Base-by-base conservation (phyloP, 2,113 vertebrate genomes). In the Scartelaos histophorus region DNA sequence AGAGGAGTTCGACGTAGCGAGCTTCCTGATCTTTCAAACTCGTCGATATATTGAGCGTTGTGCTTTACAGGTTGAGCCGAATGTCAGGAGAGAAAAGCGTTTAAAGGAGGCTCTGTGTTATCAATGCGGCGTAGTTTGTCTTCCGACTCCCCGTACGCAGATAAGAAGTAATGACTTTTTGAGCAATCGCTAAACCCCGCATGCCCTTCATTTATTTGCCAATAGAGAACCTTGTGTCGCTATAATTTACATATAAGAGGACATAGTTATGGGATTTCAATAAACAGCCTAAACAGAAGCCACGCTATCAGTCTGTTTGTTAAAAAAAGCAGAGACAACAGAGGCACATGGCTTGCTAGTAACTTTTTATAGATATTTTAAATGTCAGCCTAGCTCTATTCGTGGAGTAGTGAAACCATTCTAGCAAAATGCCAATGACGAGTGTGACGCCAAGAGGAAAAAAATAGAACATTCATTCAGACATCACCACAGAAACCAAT, bases 81-180 rank as follows among this genome's bases (percentile, higher is more conserved):
- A 67, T 46, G 64, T 76, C 81, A 22, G 54, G 49, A 19, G 11
- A 74, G 73, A 82, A 84, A 85, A 73, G 61, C 25, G 16, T 71
- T 70, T 65, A 64, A 60, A 81, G 51, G 7, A n/a, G 60, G 13
- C 73, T 77, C 84, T 70, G 75, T 35, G 71, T 46, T 58, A 72
- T 82, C 85, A 85, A 80, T 84, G 65, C 45, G 35, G 6, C 16
- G 46, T 19, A 46, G 43, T 29, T 62, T 66, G 69, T 65, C 69
- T 85, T 29, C 58, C 53, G 1, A 25, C 21, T 71, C 67, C 45
- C 68, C 19, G 21, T 54, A 80, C 35, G 12, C 56, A 80, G 90
- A 93, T 91, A 91, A 92, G 86, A 58, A 81, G 73, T 90, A 90
- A 93, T 93, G 89, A 84, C 87, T 89, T 91, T 88, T 51, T 17